Conservation (phyloP, 2,797 vertebrate genomes). For the Somateria mollissima region DNA sequence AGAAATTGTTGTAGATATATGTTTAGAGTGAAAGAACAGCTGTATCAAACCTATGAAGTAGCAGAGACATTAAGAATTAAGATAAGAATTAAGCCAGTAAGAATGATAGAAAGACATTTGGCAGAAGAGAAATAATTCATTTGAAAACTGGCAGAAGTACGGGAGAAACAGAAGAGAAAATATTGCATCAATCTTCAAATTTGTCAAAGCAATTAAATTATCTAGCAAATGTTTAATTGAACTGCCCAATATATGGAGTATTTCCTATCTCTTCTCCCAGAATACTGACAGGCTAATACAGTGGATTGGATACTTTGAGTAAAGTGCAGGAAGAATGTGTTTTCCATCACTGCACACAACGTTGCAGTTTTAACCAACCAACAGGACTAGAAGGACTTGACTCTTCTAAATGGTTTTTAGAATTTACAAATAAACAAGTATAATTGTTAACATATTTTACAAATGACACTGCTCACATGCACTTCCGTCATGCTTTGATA, state of each 20-base stretch:
- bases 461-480: not conserved
- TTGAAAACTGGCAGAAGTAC: constrained; percentile 5
- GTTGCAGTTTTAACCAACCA: not conserved
- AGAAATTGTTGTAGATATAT: not conserved
- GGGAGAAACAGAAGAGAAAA: constrained; percentile 28
- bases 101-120: constrained; percentile 21
- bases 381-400: not conserved
- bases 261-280: not conserved
- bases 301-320: not conserved
- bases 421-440: not conserved
- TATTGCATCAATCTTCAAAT: constrained; percentile 11
- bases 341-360: not conserved
- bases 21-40: constrained; percentile 10
- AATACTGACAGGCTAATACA: not conserved
- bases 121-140: constrained; percentile 21
- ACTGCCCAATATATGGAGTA: not conserved
- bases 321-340: not conserved
- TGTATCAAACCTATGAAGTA: constrained; percentile 24
- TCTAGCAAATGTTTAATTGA: constrained; percentile 25
- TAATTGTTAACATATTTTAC: not conserved
- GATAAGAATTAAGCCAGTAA: not conserved
- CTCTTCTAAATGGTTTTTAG: not conserved
- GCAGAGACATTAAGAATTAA: not conserved
- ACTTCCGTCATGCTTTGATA: not conserved
- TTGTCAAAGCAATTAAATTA: constrained; percentile 53